Conservation (phyloP, 2,797 vertebrate species). For the Cirrhinus mrigala region DNA sequence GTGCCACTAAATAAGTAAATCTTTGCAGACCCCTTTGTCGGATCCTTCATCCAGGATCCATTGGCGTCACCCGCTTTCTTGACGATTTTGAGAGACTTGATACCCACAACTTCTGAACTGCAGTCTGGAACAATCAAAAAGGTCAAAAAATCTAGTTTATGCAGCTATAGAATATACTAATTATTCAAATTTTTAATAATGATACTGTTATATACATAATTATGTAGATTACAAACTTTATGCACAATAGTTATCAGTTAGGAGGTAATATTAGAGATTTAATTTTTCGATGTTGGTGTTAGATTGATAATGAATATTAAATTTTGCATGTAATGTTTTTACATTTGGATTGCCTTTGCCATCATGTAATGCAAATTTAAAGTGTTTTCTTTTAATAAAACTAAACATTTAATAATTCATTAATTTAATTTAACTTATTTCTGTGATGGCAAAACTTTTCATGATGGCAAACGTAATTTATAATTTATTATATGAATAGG, state of each 20-base stretch:
- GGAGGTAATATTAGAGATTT: neutral
- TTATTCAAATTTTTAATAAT: conserved; percentile 7
- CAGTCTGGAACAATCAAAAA: conserved; percentile 82
- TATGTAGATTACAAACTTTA: neutral
- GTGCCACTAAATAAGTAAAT: conserved; percentile 88
- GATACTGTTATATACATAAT: neutral
- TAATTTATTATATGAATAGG: too few relatives aligned
- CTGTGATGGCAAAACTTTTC: too few relatives aligned
- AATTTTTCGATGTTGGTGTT: neutral
- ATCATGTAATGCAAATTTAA: neutral
- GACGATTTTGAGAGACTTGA: conserved; percentile 92
- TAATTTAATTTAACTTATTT: too few relatives aligned
- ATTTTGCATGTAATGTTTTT: neutral
- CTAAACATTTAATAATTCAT: neutral
- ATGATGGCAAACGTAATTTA: too few relatives aligned
- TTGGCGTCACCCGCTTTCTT: conserved; percentile 81
- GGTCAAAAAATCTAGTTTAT: neutral
- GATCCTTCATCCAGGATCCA: conserved; percentile 93
- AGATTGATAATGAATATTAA: neutral
- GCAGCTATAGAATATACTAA: neutral
- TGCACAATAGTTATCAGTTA: neutral
- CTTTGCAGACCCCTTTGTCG: conserved; percentile 80
- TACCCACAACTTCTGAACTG: conserved; percentile 77
- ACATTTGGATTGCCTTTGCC: neutral
- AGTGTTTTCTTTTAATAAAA: neutral